phyloP scores from a whole-genome alignment of 2,113 vertebrate species.

The Ameiurus melas region DNA sequence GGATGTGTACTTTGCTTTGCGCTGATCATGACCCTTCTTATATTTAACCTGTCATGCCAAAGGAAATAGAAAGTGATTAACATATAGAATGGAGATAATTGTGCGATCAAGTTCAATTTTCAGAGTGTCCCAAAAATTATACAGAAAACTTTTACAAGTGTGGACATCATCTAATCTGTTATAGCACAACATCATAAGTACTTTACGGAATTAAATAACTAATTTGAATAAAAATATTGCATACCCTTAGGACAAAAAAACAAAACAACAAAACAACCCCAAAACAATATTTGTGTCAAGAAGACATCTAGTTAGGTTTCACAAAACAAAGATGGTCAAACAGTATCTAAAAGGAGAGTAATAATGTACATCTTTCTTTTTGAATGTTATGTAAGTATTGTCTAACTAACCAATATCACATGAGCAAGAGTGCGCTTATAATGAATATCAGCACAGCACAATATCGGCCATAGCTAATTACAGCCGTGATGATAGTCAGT shows the following conservation, averaged over 20 bases:
- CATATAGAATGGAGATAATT: not conserved
- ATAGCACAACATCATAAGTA: not conserved
- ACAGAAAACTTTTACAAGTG: not conserved
- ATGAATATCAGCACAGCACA: not conserved
- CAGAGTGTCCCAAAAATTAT: no score
- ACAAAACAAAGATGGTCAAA: not conserved
- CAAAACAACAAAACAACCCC: no score
- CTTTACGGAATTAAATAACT: not conserved
- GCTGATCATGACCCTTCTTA: slow-evolving; percentile 88
- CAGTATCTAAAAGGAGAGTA: not conserved
- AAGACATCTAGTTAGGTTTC: not conserved
- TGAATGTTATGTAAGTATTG: not conserved
- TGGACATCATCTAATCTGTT: not conserved
- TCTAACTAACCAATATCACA: not conserved
- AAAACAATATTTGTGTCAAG: not conserved
- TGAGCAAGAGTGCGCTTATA: not conserved
- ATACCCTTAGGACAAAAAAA: not conserved
- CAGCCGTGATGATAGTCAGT: not conserved
- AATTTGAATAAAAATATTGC: not conserved
- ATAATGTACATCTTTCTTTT: not conserved
- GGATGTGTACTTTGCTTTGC: slow-evolving; percentile 84
- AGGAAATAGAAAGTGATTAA: slow-evolving; percentile 23
- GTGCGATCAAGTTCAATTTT: not conserved
- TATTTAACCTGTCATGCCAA: slow-evolving; percentile 79
- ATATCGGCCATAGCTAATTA: not conserved